Conservation (phyloP, 1,140 invertebrate genomes). For the Zaprionus nigranus region DNA sequence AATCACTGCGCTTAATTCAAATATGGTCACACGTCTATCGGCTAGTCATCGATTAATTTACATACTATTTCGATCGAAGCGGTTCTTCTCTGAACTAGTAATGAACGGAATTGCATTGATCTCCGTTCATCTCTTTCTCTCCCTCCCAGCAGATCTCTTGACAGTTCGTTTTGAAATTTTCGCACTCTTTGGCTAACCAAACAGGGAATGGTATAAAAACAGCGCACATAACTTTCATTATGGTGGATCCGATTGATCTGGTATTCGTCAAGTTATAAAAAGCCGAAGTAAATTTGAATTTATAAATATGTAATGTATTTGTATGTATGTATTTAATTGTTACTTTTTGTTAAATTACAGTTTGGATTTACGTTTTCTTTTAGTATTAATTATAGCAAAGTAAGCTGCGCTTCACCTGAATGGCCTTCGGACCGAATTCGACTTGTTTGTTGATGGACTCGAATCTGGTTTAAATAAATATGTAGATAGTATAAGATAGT, state of each 20-base stretch:
- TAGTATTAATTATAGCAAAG: conserved; percentile 27
- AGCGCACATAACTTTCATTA: too few species aligned
- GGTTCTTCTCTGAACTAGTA: not conserved
- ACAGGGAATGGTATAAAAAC: too few species aligned
- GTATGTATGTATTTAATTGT: conserved; percentile 35
- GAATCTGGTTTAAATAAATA: conserved; percentile 3
- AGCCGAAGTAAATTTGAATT: conserved; percentile 8
- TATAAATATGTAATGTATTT: conserved; percentile 51
- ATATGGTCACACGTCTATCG: not conserved
- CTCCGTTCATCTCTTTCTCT: too few species aligned
- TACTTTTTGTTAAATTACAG: conserved; percentile 40
- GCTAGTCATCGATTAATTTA: not conserved
- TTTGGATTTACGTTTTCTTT: conserved; percentile 19
- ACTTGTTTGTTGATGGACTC: conserved; percentile 25
- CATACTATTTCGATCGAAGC: not conserved
- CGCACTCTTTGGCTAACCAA: not conserved
- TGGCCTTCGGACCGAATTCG: conserved; percentile 31
- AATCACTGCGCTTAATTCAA: conserved; percentile 1
- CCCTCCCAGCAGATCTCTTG: too few species aligned
- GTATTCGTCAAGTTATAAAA: not conserved
- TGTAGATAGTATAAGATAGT: conserved; percentile 41
- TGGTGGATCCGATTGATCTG: not conserved
- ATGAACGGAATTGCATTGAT: not conserved
- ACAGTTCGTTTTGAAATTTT: not conserved
- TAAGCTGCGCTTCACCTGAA: conserved; percentile 48